Base-by-base conservation (phyloP, 2,797 vertebrate genomes). In the Lagocephalus sceleratus region DNA sequence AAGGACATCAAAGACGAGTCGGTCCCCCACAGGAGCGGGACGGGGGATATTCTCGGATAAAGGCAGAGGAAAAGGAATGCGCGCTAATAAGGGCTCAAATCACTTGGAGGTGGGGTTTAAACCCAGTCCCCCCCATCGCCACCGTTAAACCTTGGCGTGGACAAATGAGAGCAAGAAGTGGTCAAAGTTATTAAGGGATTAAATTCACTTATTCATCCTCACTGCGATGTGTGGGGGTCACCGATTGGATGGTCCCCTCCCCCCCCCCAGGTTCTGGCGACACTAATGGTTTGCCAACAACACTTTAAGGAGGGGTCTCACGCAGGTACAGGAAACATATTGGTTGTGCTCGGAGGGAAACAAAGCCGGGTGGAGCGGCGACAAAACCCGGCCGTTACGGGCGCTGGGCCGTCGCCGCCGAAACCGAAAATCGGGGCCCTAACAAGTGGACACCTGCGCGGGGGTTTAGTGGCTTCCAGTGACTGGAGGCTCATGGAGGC, bases 1-100 rank as follows among this genome's bases (percentile, higher is more conserved):
- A 83, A 87, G 81, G 83, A 83, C 82, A 68, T 62, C 10, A 49
- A 62, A 83, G 79, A 68, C 63, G 77, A 72, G 71, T 71, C 76
- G 54, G 69, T 76, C 71, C 71, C 81, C 76, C 26, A 17, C 60
- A 50, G 63, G 84, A 15, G 6, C 46, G 43, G 58, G 61, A 58
- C 51, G 64, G 68, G 65, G 46, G 23, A 78, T 70, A 76, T 73
- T 49, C 54, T 49, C 55, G 20, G 79, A 85, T 74, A 85, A 62
- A 23, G 53, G 47, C 23, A 54, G 17, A 20, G 40, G 22, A 39
- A 46, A n/a, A 9, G 10, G 16, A 35, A 35, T 49, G 45, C 43
- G 7, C 42, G 41, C 47, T 64, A 79, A 60, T 60, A 63, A 73
- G 60, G 20, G 54, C 53, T 70, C 58, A 45, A 79, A 74, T 69